A percentile compares a stretch with the other conserved stretches of the same genome.
phyloP scores from a whole-genome alignment of 2,113 vertebrate genomes.

The Malaclemys terrapin region DNA sequence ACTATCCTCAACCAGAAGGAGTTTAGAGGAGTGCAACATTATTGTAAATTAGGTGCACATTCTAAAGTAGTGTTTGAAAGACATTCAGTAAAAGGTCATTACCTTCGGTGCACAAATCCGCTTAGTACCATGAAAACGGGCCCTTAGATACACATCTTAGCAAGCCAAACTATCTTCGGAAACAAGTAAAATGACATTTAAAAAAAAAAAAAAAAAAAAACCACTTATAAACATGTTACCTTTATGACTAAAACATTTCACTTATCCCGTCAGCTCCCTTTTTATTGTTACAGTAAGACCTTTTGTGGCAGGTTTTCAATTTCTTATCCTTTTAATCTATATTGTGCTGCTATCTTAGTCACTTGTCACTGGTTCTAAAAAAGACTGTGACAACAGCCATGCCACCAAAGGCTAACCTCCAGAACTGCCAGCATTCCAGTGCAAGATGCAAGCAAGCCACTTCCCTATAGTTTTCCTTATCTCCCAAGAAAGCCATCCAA shows the following conservation, averaged over 20 bases:
- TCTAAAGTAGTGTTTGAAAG: background rate
- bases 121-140: background rate
- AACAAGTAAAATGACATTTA: slow-evolving; percentile 16
- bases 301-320: background rate
- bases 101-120: background rate
- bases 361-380: background rate
- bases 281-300: background rate
- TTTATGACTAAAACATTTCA: slow-evolving; percentile 1
- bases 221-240: background rate
- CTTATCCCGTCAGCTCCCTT: background rate
- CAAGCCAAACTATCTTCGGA: background rate
- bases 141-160: background rate
- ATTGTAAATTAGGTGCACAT: background rate
- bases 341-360: background rate
- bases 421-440: fast-evolving
- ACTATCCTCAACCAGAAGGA: background rate
- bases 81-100: background rate
- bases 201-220: background rate
- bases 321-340: background rate
- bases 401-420: background rate
- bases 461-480: background rate
- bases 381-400: background rate
- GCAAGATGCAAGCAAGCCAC: background rate
- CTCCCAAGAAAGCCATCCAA: background rate
- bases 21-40: background rate